Evolutionary conservation across 2,113 vertebrate species (phyloP).

Genomic region (Cochlearius cochlearius): DNA sequence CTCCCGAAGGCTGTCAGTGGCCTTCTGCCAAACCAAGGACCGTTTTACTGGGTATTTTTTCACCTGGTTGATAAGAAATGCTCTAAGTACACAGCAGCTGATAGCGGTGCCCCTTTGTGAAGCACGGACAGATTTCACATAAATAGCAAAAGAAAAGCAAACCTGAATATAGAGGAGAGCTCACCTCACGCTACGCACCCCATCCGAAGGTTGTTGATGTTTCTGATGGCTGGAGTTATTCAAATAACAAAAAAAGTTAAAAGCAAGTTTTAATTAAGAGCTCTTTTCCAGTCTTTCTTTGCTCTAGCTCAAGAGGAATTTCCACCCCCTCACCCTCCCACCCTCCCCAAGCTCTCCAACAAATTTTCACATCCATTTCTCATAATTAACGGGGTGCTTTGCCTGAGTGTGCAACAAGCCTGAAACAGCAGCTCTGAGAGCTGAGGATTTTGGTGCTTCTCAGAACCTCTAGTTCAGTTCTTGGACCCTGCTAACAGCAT

Average conservation of each 20-base stretch:
- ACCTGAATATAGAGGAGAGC: background rate
- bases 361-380: background rate
- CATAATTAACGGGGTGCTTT: background rate
- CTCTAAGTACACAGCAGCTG: background rate
- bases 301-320: background rate
- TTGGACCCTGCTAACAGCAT: background rate
- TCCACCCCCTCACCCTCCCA: too few relatives aligned
- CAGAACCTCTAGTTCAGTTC: background rate
- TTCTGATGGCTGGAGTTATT: background rate
- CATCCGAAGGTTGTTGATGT: background rate
- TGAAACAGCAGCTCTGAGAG: background rate
- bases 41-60: rapidly evolving
- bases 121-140: background rate
- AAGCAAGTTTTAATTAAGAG: background rate
- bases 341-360: background rate
- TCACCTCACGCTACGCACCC: background rate
- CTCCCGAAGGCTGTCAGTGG: background rate
- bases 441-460: background rate
- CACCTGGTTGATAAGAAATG: background rate
- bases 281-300: background rate
- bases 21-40: background rate
- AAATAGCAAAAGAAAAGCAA: background rate
- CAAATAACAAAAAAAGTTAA: background rate
- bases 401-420: background rate
- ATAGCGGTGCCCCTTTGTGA: background rate